These are phyloP conservation scores for Tachina lurida DNA, from an alignment of 2,888 invertebrate genomes.

Conservation along the genomic window DNA sequence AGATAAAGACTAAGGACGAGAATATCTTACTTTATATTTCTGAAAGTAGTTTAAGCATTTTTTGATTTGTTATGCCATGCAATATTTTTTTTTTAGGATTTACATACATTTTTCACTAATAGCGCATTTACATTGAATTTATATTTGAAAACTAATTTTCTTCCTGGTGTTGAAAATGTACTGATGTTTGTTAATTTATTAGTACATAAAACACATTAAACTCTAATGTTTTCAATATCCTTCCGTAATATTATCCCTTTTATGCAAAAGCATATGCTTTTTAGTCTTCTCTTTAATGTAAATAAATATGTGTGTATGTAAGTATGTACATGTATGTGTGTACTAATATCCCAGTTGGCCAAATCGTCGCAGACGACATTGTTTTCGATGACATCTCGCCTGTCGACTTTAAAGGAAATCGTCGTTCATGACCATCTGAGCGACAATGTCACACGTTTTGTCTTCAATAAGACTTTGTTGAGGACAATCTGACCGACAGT, in stretches of 20 bases:
- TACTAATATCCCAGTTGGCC: too few relatives aligned
- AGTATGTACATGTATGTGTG: not conserved
- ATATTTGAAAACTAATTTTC: too few relatives aligned
- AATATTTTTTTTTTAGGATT: slow-evolving; percentile 1
- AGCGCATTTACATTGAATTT: not conserved
- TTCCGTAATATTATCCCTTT: slow-evolving; percentile 61
- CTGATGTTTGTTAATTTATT: slow-evolving; percentile 63
- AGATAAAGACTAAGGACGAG: slow-evolving; percentile 13
- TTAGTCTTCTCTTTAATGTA: not conserved
- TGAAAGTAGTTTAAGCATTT: not conserved
- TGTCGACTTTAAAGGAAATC: too few relatives aligned
- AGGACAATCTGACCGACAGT: too few relatives aligned
- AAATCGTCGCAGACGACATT: too few relatives aligned
- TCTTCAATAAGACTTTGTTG: too few relatives aligned
- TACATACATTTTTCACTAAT: not conserved
- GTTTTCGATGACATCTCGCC: too few relatives aligned
- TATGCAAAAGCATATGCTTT: slow-evolving; percentile 14
- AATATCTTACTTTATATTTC: not conserved
- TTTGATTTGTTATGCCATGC: slow-evolving; percentile 7
- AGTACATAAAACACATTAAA: slow-evolving; percentile 68
- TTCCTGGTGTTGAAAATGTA: slow-evolving; percentile 9
- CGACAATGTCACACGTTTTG: too few relatives aligned
- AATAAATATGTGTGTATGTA: not conserved
- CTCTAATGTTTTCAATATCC: slow-evolving; percentile 61
- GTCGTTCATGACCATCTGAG: too few relatives aligned